Base-by-base conservation (phyloP, 2,113 vertebrate genomes). In the Gambusia holbrooki region DNA sequence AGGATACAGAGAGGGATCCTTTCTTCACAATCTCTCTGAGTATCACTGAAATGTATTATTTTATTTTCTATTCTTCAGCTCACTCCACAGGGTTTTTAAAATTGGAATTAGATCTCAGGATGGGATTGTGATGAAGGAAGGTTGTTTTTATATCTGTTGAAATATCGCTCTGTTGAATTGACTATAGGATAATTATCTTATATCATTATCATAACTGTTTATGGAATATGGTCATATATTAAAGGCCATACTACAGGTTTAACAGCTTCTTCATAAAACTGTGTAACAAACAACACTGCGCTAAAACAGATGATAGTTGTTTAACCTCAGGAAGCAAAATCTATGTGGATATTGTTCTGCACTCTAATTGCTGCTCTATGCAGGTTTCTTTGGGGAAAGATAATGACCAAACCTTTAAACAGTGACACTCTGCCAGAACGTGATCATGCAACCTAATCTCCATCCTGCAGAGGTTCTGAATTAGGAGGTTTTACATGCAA, bases 391-490 rank as follows among this genome's bases (percentile, higher is more conserved):
- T 5, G 8, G 3, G 14, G 2, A 63, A 71, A 2, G 17, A 40
- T 64, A 71, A 70, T 64, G 51, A 76, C 51, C 42, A 60, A 76
- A 71, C 35, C 63, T 66, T 81, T 69, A 51, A 68, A 76, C 58
- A 67, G 30, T 35, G 0, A 68, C 27, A 73, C 35, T 62, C 19
- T 84, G 71, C 61, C 61, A 74, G 65, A 72, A 65, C 30, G 60
- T 81, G 79, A 82, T 48, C 68, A 68, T 84, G 72, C 69, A 84
- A 81, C 63, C 70, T 74, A 71, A 84, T 79, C 60, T 68, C 66
- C 15, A 33, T 28, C 73, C 73, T 66, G 75, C 77, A 80, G 80
- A 69, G 81, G 60, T 27, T 54, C 65, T 62, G 70, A 83, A 60
- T 33, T 48, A n/a, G 42, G 13, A 11, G 45, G n/a, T 72, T 83